Evolutionary conservation across 2,888 invertebrate species (phyloP), one percentile per base, ranked within the genome.

Genomic region (Agrotis puta): DNA sequence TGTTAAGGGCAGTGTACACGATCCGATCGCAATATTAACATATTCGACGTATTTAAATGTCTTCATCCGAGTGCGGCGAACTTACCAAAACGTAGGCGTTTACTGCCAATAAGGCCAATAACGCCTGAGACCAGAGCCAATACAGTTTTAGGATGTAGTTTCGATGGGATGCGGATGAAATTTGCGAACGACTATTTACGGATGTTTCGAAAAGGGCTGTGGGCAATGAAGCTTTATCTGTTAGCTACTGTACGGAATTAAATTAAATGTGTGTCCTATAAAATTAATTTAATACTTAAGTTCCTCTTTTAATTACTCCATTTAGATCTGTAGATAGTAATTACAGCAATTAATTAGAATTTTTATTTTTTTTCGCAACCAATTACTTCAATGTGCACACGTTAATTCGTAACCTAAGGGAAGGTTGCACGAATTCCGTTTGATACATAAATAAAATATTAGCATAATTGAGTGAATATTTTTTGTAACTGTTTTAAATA

Each of bases 11-110:
- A 77, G 81, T 69, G 81, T 81, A 85, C 85, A 85, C 83, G 83
- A 78, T 81, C 79, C 82, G 81, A 85, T 87, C 84, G 85, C 78
- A 79, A 77, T 81, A 87, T 86, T 85, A 86, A 86, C 88, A 85
- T 85, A 87, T 81, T 80, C 80, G 79, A 84, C 83, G 78, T 85
- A 82, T 85, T 82, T 85, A 85, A 87, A 87, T 85, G 88, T 87
- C 88, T 87, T 87, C 83, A 87, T 87, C 79, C 79, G 76, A 83
- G 83, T 82, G 86, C 79, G 77, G 72, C 80, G 82, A 80, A 82
- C 82, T 80, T 84, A 81, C 87, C 85, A 66, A 86, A 82, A 76
- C 79, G 87, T 87, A 84, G 86, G 87, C 86, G 86, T 81, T 83
- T 81, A 85, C 70, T 71, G 71, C 79, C 72, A 66, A 59, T 83